A percentile compares a stretch with the other conserved stretches of the same genome.
phyloP scores from a whole-genome alignment of 2,113 vertebrate species.

The Saccopteryx leptura region DNA sequence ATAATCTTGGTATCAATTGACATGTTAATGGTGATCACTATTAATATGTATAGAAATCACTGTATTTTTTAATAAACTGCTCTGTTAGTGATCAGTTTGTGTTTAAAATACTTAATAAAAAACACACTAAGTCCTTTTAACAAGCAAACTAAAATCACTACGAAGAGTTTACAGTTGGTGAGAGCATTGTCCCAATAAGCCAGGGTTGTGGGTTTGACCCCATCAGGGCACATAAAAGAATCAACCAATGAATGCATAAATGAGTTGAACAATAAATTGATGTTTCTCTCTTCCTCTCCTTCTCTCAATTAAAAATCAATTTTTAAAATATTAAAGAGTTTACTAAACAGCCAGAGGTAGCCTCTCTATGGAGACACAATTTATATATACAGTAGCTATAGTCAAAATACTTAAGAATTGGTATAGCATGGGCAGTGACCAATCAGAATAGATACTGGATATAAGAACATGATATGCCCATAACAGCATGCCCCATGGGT shows the following conservation, averaged over 20 bases:
- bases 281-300: too few species aligned
- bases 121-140: background rate
- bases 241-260: too few species aligned
- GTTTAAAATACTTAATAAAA: constrained; percentile 46
- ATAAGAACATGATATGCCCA: background rate
- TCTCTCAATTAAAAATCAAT: too few species aligned
- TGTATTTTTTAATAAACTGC: constrained; percentile 22
- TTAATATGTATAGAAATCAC: background rate
- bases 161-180: background rate
- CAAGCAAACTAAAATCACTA: constrained; percentile 42
- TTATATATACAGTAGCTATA: background rate
- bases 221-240: too few species aligned
- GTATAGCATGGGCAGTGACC: background rate
- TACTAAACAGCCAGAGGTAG: constrained; percentile 30
- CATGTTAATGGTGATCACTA: background rate
- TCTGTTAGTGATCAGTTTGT: constrained; percentile 43
- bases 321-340: background rate
- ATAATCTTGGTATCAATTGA: background rate
- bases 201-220: too few species aligned
- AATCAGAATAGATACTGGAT: background rate
- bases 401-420: constrained; percentile 49
- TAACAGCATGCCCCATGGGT: background rate
- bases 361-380: background rate
- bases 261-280: too few species aligned
- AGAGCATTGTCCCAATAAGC: too few species aligned